These are phyloP conservation scores for Eulimnadia texana DNA, from an alignment of 1,140 invertebrate species.

Conservation along the genomic window DNA sequence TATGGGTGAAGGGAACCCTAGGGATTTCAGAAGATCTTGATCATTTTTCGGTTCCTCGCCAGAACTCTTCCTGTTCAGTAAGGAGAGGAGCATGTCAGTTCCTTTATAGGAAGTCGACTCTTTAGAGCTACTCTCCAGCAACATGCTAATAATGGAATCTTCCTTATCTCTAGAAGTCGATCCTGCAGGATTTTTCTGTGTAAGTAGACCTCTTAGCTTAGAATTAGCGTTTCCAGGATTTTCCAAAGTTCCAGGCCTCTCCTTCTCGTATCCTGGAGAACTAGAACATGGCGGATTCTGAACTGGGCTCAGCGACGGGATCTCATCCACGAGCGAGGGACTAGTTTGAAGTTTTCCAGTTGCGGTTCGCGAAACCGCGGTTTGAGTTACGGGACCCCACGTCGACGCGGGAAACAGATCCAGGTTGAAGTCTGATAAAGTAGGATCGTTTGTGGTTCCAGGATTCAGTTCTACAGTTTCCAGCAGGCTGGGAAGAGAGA, in stretches of 20 bases:
- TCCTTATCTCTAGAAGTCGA: neutral
- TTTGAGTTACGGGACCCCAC: constrained; percentile 33
- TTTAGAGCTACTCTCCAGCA: neutral
- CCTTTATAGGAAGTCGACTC: neutral
- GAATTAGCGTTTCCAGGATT: neutral
- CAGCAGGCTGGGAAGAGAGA: too few relatives aligned
- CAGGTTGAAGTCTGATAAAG: constrained; percentile 35
- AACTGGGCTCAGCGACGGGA: neutral
- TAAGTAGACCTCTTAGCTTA: neutral
- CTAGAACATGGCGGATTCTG: neutral
- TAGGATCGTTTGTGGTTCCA: constrained; percentile 25
- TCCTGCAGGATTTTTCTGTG: neutral
- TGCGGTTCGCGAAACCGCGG: neutral
- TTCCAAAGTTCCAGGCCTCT: neutral
- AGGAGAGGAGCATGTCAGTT: neutral
- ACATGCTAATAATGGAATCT: neutral
- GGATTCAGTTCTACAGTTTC: constrained; percentile 29
- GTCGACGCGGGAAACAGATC: constrained; percentile 40
- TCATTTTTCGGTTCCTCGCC: neutral
- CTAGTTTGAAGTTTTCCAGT: neutral
- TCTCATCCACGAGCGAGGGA: neutral
- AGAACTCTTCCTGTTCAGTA: neutral
- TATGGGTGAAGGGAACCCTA: constrained; percentile 37
- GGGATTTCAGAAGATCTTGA: constrained; percentile 40
- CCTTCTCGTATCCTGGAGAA: neutral